A percentile compares a stretch with the other conserved stretches of the same genome.
Evolutionary conservation across 2,888 invertebrate species (phyloP).

Genomic region (Chrysotoxum bicinctum): DNA sequence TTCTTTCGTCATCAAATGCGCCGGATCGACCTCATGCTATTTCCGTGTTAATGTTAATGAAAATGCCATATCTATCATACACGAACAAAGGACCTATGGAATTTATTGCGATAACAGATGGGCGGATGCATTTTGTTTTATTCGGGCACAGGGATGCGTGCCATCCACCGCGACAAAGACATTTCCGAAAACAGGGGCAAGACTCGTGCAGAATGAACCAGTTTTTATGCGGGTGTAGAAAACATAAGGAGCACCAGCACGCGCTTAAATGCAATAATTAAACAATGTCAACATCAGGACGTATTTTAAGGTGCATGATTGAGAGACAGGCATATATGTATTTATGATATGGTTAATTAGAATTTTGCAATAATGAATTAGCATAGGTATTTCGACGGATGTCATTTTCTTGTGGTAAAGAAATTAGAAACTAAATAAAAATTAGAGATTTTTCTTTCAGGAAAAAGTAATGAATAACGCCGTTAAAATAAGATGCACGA

Average conservation of each 20-base stretch:
- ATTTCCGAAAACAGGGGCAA: slow-evolving; percentile 29
- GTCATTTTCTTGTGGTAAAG: too few species aligned
- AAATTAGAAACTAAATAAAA: too few species aligned
- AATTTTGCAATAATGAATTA: background rate
- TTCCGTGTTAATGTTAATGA: slow-evolving; percentile 42
- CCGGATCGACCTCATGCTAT: slow-evolving; percentile 43
- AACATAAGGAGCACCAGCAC: slow-evolving; percentile 36
- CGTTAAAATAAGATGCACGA: too few species aligned
- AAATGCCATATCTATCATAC: slow-evolving; percentile 31
- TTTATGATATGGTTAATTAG: background rate
- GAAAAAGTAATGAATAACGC: too few species aligned
- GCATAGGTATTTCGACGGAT: too few species aligned
- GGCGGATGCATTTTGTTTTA: slow-evolving; percentile 66
- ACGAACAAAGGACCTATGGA: slow-evolving; percentile 47
- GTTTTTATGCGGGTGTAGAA: slow-evolving; percentile 59
- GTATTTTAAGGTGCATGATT: background rate
- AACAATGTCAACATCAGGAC: slow-evolving; percentile 25
- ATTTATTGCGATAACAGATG: slow-evolving; percentile 72
- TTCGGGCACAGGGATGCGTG: slow-evolving; percentile 32
- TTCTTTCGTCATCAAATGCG: slow-evolving; percentile 32
- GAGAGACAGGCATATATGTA: background rate
- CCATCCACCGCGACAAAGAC: slow-evolving; percentile 27
- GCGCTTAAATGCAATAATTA: slow-evolving; percentile 38
- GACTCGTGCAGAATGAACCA: slow-evolving; percentile 40
- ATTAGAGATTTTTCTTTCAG: too few species aligned